Base-by-base conservation (phyloP, 2,113 vertebrate genomes). In the Athene noctua region DNA sequence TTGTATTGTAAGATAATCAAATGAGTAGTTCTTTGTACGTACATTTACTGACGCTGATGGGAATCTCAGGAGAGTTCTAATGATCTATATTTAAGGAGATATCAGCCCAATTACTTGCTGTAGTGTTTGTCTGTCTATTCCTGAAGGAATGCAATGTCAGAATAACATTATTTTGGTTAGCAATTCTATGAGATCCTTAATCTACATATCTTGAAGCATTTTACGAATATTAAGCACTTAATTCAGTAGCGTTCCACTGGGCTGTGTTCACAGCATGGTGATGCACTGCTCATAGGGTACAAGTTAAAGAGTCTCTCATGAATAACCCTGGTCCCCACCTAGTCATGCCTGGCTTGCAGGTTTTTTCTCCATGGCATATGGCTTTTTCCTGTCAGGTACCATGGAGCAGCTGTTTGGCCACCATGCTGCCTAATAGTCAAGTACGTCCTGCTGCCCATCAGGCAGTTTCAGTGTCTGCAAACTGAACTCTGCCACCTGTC, bases 1-100 rank as follows among this genome's bases (percentile, higher is more conserved):
- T 97, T 96, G 66, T 91, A 80, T 91, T 94, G 58, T 96, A 89
- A 79, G 92, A 85, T 79, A 96, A 92, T 96, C 52, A 90, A 46
- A 92, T n/a, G 57, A 89, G 58, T 72, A 46, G 40, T 74, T 91
- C 82, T 96, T 96, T 95, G 65, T 91, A 91, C 57, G 42, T 61
- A 47, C 63, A 15, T 68, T 90, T 84, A 61, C 78, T 92, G 94
- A 90, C 73, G 80, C 58, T 89, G 88, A 90, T 80, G 80, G n/a
- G 42, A 78, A 66, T 91, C 78, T 92, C 47, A 0, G 23, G 72
- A 89, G 80, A 92, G 42, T 47, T 52, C 58, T 86, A 87, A 88
- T 89, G 73, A 90, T 94, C 20, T 63, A 18, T 78, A 59, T 96
- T 95, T 95, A 90, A 90, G 95, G 74, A 73, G 51, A 66, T 73